Percentiles rank a stretch among this genome's conserved stretches.
Evolutionary conservation across 30 jellyfish, hydroid and myxozoan species (phyloP).

Genomic region (Calvadosia cruxmelitensis): DNA sequence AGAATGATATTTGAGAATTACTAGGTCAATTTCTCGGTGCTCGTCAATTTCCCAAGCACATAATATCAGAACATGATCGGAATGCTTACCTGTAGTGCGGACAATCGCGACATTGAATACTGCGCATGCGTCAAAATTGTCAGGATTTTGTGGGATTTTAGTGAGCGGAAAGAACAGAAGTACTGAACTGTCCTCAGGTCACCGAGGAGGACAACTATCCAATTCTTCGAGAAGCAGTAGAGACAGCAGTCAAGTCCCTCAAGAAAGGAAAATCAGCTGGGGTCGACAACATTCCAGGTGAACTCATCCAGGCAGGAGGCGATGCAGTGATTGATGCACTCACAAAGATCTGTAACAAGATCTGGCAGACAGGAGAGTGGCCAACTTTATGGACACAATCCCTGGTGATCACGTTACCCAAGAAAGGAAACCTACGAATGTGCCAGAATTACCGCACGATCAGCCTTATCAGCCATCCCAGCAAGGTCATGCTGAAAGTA

Average conservation of each 20-base stretch:
- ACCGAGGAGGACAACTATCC: no score
- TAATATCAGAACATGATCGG: no score
- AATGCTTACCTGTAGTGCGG: no score
- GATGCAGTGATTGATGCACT: constrained; percentile 14
- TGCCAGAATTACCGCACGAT: constrained; percentile 27
- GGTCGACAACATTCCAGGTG: constrained; percentile 25
- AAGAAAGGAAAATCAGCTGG: constrained; percentile 50
- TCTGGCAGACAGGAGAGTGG: constrained; percentile 28
- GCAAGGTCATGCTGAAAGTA: constrained; percentile 21
- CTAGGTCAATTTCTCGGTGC: no score
- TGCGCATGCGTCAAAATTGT: no score
- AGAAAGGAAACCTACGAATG: constrained; percentile 26
- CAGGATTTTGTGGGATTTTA: no score
- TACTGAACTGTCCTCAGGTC: no score
- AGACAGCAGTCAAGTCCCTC: constrained; percentile 14
- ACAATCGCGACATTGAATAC: no score
- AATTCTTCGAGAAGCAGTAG: constrained; percentile 13
- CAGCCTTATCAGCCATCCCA: constrained; percentile 40
- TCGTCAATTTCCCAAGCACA: no score
- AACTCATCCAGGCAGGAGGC: constrained; percentile 21
- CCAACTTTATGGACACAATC: constrained; percentile 34
- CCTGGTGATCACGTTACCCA: constrained; percentile 18
- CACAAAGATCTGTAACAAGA: constrained; percentile 16
- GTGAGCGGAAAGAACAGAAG: no score
- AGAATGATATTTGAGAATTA: no score